Evolutionary conservation across 2,797 vertebrate species (phyloP), one percentile per base, ranked within the genome.

Genomic region (Cuculus canorus): DNA sequence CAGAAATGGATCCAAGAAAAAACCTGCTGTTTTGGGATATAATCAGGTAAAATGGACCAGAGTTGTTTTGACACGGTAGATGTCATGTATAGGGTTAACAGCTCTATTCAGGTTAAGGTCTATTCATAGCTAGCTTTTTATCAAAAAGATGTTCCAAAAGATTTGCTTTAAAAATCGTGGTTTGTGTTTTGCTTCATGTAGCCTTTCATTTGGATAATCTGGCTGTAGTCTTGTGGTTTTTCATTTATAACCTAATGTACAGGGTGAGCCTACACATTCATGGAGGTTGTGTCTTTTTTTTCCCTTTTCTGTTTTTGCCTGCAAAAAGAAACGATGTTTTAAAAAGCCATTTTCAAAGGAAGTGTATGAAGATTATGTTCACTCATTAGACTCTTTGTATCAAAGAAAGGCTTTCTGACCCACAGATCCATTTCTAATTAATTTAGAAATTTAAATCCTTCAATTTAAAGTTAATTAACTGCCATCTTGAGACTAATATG

Each of bases 31-130:
- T 94, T 79, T 63, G 76, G 95, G 88, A 88, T 97, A 92, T 92
- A 82, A 96, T 94, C 96, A 97, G 97, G 95, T 98, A 97, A 97
- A 97, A 96, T 13, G 82, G 94, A 96, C 88, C 82, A 77, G 85
- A 96, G 88, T 90, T 96, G 94, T 97, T 98, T 96, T 97, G 94
- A 93, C 94, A 93, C 82, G 48, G 65, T 92, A 88, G 79, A 52
- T 97, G 80, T 95, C 75, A n/a, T 41, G 70, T 64, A 90, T 84
- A 89, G 73, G 90, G 95, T 94, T 96, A 91, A 95, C 88, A 96
- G 86, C 70, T 92, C 88, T 60, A 59, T 88, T 88, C 79, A 94
- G 57, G 80, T 86, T 82, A 69, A 91, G 30, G 27, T 91, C 76
- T 88, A 43, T 94, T 96, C 84, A 50, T 88, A 91, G 63, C 56